Percentiles rank a stretch among this genome's conserved stretches.
These are phyloP conservation scores for Cygnus olor DNA, from an alignment of 2,797 vertebrate species.

Conservation along the genomic window DNA sequence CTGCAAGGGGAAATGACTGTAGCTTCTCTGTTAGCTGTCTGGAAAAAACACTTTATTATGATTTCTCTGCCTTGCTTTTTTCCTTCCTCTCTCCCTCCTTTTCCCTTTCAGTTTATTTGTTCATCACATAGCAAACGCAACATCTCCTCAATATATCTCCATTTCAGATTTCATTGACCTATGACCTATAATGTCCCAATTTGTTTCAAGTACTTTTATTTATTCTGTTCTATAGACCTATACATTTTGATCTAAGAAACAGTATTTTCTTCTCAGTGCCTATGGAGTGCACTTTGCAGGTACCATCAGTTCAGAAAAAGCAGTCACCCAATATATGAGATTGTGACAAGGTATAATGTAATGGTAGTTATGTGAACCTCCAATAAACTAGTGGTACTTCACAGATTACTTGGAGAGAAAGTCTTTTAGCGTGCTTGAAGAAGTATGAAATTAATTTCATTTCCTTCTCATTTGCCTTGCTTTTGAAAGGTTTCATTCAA, in stretches of 20 bases:
- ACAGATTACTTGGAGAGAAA: constrained; percentile 86
- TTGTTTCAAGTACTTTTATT: constrained; percentile 78
- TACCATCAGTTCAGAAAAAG: constrained; percentile 80
- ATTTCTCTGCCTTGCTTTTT: background rate
- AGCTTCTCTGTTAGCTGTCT: background rate
- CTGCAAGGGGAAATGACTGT: background rate
- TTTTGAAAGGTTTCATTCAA: constrained; percentile 93
- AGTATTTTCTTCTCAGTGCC: constrained; percentile 63
- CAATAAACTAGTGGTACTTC: constrained; percentile 86
- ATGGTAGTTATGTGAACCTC: constrained; percentile 86
- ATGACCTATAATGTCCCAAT: constrained; percentile 76
- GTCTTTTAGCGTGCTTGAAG: constrained; percentile 93
- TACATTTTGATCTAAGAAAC: constrained; percentile 77
- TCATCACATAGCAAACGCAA: constrained; percentile 63
- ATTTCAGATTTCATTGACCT: constrained; percentile 77
- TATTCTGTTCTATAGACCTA: constrained; percentile 71
- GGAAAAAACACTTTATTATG: constrained; percentile 21
- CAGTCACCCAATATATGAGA: constrained; percentile 84
- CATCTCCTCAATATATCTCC: constrained; percentile 45
- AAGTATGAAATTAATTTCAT: constrained; percentile 99
- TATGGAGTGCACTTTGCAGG: constrained; percentile 72
- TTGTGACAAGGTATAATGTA: constrained; percentile 87
- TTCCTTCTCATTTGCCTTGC: constrained; percentile 94
- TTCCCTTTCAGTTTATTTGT: constrained; percentile 52
- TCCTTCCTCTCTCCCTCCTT: background rate